Conservation (phyloP, 1,140 invertebrate genomes). For the Agrypnia vestita region DNA sequence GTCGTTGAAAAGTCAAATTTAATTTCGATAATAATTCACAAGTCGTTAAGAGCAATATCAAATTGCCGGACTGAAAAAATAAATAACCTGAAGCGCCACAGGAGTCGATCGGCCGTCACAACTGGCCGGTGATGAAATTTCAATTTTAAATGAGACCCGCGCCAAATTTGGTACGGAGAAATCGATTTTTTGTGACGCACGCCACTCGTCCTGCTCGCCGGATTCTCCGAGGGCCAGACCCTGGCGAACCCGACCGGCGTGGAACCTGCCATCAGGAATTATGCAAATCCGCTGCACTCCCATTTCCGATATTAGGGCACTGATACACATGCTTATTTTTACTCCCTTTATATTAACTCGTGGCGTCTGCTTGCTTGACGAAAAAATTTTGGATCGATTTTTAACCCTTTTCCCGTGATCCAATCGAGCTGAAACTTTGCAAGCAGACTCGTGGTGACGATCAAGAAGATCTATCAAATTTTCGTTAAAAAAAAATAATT, state of each 20-base stretch:
- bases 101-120: too few species aligned
- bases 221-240: slow-evolving; percentile 5
- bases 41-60: slow-evolving; percentile 17
- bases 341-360: too few species aligned
- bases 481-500: too few species aligned
- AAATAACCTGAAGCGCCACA: neutral
- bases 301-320: too few species aligned
- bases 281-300: neutral
- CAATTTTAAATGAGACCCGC: slow-evolving; percentile 28
- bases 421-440: too few species aligned
- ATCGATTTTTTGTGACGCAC: slow-evolving; percentile 14
- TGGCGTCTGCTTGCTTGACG: too few species aligned
- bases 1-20: too few species aligned
- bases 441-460: too few species aligned
- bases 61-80: neutral
- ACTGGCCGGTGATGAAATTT: slow-evolving; percentile 4
- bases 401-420: too few species aligned
- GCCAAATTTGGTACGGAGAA: slow-evolving; percentile 17
- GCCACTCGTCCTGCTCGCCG: neutral
- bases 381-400: too few species aligned
- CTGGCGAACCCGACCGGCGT: slow-evolving; percentile 19
- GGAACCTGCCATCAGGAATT: neutral
- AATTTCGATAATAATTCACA: neutral
- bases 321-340: too few species aligned
- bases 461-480: too few species aligned